These are phyloP conservation scores for Perdita meconis DNA, from an alignment of 2,888 invertebrate genomes.

Conservation along the genomic window DNA sequence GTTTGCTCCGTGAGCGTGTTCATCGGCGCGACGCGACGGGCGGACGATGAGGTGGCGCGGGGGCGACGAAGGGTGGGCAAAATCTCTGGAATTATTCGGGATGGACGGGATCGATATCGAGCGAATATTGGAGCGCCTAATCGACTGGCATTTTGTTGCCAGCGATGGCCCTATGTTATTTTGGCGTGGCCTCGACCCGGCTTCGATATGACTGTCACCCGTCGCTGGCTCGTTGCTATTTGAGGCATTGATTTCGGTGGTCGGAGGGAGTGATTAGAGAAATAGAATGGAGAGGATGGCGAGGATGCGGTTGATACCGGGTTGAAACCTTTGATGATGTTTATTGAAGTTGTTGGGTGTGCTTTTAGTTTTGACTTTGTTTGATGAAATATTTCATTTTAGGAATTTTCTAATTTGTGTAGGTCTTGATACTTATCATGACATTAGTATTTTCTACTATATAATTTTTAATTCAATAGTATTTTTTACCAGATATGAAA, in stretches of 20 bases:
- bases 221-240: conserved; percentile 9
- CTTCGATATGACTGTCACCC: conserved; percentile 19
- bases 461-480: too few relatives aligned
- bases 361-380: background rate
- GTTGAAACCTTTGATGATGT: background rate
- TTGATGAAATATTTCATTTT: background rate
- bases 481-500: too few relatives aligned
- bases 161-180: conserved; percentile 33
- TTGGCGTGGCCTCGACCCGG: conserved; percentile 17
- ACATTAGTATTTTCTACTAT: too few relatives aligned
- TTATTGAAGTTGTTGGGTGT: background rate
- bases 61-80: conserved; percentile 23
- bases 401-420: background rate
- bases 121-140: conserved; percentile 37
- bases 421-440: too few relatives aligned
- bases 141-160: conserved; percentile 48
- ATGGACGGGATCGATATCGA: conserved; percentile 3
- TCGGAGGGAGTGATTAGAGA: background rate
- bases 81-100: conserved; percentile 53
- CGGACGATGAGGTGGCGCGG: conserved; percentile 7
- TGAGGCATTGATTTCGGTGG: background rate
- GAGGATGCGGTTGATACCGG: background rate
- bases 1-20: conserved; percentile 10
- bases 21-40: conserved; percentile 18
- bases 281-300: conserved; percentile 7